Evolutionary conservation across 2,888 invertebrate species (phyloP).

Genomic region (Caenorhabditis macrosperma): DNA sequence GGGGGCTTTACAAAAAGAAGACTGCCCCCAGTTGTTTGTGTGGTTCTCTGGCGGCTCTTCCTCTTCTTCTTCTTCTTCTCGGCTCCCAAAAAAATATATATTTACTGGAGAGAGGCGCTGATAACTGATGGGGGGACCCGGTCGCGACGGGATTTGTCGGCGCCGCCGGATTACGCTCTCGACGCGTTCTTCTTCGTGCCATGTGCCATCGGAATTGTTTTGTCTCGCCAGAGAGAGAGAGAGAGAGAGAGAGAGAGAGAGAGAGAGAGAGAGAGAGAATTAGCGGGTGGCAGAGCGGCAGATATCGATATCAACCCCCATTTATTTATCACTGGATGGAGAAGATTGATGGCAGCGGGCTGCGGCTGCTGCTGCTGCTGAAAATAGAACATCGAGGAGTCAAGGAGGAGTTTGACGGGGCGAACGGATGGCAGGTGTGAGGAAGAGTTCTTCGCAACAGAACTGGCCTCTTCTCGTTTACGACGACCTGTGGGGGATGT

Average conservation of each 20-base stretch:
- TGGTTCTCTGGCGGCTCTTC: conserved; percentile 2
- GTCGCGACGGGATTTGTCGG: conserved; percentile 14
- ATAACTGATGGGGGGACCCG: conserved; percentile 46
- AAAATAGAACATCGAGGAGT: conserved; percentile 24
- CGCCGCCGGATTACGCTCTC: conserved; percentile 12
- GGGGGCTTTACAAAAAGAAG: conserved; percentile 23
- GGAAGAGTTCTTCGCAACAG: too few species aligned
- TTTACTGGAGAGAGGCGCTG: conserved; percentile 35
- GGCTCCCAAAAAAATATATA: conserved; percentile 15
- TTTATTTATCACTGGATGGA: background rate
- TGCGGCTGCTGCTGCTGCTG: conserved; percentile 12
- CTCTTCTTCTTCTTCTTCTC: background rate
- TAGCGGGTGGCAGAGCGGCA: background rate
- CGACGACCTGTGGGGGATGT: too few species aligned
- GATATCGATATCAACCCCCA: background rate
- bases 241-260: background rate
- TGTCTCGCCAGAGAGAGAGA: background rate
- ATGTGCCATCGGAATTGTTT: conserved; percentile 4
- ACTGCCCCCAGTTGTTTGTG: conserved; percentile 36
- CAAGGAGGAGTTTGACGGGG: too few species aligned
- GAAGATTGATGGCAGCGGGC: conserved; percentile 13
- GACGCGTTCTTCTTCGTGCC: background rate
- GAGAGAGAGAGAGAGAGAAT: background rate
- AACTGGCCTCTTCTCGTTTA: too few species aligned
- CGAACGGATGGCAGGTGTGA: too few species aligned